Evolutionary conservation across 2,888 invertebrate species (phyloP), one percentile per base, ranked within the genome.

Genomic region (Stramonita haemastoma): DNA sequence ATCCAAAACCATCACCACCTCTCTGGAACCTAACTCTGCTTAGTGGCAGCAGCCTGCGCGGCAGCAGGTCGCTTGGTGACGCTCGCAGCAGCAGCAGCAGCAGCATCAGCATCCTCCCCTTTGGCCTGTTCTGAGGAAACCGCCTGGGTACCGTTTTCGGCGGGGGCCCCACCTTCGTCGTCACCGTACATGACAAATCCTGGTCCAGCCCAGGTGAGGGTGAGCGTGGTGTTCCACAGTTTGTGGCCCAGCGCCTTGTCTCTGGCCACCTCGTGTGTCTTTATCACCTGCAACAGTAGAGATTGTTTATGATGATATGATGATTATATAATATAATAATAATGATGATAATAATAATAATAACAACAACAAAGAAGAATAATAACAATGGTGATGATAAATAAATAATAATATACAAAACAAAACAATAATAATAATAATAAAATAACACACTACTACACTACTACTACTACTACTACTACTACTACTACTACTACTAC

Each of bases 181-280:
- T 91, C 90, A 0, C 89, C 91, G 66, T 91, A 92, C n/a, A 90
- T 90, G 11, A 87, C 86, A 17, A 84, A 36, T 91, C 91, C 5
- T 56, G 32, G 32, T 93, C 93, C 29, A 94, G 89, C 0, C 93
- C 94, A 86, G 93, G 93, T 93, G 34, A 95, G 91, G 26, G 93
- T 93, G 5, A 94, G 91, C 87, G 94, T 93, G 46, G 92, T 89
- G 36, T 93, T 92, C 94, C 94, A 95, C 32, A 95, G 90, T 29
- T 93, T 92, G 46, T 89, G 90, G 17, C 93, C 93, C 13, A 92
- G n/a, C 0, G 93, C 92, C 57, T 91, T 91, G 87, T 94, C 93
- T 29, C 91, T 91, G 13, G 93, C 91, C n/a, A 19, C 90, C 13
- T 92, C 92, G 86, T 92, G 92, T 46, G 91, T 90, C 79, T 93